Evolutionary conservation across 2,888 invertebrate species (phyloP), one percentile per base, ranked within the genome.

Genomic region (Eupithecia insigniata): DNA sequence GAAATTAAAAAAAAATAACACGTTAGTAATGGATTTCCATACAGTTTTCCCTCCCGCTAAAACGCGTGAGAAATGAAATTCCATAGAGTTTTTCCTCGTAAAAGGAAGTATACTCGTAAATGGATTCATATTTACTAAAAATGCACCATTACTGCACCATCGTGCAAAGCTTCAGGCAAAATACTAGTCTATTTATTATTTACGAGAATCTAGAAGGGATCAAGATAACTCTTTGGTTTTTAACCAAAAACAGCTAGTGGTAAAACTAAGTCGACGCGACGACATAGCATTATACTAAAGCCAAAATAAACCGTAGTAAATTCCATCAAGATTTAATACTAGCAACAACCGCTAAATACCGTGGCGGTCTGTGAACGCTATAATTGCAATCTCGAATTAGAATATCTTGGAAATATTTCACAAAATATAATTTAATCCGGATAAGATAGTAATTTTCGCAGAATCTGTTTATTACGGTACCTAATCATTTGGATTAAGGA

Each of bases 371-470:
- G 43, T 61, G 69, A 76, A 69, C 72, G 76, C 78, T 76, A 73
- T 80, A 81, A 83, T 81, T 81, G 76, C 81, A 76, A 78, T 78
- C 69, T 75, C 28, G 28, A 66, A 75, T 76, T 73, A 70, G 71
- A 72, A 72, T 76, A 73, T 69, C 34, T 14, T 36, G 34, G 36
- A 26, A 64, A 36, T 64, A 64, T 22, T 64, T 64, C 22, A 22
- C 36, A 26, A 64, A 64, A 64, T 64, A n/a, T 22, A 32, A 62
- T 62, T 34, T 62, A 12, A 32, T 32, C 18, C 22, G 22, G 30
- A 60, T 60, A 30, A 30, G 60, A 60, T 16, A 30, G 3, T 60
- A 60, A 30, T 30, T 30, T 60, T 55, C 26, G 26, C 22, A 14
- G 26, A 55, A 55, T 55, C 14, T 55, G 22, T 55, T 46, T 8